phyloP scores from a whole-genome alignment of 1,140 invertebrate species.

The Macrocentrus cingulum region DNA sequence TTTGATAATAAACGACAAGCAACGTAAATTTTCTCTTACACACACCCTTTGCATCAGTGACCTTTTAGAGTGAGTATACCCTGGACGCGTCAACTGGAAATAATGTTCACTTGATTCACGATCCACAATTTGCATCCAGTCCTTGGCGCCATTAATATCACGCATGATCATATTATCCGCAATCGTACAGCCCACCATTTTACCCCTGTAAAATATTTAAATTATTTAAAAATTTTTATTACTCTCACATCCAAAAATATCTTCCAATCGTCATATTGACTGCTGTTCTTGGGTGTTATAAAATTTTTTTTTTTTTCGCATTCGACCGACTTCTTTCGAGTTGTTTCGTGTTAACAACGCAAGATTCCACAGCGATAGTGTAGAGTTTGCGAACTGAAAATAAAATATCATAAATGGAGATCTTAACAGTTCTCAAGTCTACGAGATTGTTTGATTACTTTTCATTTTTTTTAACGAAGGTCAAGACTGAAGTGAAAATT shows the following conservation, averaged over 20 bases:
- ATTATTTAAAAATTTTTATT: too few relatives aligned
- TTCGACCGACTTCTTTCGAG: slow-evolving; percentile 8
- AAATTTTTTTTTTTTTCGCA: slow-evolving; percentile 1
- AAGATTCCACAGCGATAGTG: slow-evolving; percentile 13
- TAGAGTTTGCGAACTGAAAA: neutral
- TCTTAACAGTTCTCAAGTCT: neutral
- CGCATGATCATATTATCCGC: too few relatives aligned
- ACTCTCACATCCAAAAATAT: too few relatives aligned
- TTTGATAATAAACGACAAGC: slow-evolving; percentile 40
- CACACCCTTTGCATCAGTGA: slow-evolving; percentile 34
- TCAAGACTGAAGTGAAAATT: neutral
- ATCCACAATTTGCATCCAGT: slow-evolving; percentile 27
- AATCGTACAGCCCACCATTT: neutral
- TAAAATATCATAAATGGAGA: neutral
- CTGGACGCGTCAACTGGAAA: neutral
- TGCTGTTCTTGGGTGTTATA: neutral
- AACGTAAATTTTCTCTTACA: slow-evolving; percentile 29
- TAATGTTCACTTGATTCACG: slow-evolving; percentile 27
- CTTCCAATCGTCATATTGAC: too few relatives aligned
- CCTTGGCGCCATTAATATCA: too few relatives aligned
- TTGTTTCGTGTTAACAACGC: slow-evolving; percentile 13
- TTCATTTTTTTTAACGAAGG: neutral
- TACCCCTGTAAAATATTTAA: neutral
- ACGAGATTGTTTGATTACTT: slow-evolving; percentile 4
- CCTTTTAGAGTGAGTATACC: slow-evolving; percentile 25